Evolutionary conservation across 2,888 invertebrate genomes (phyloP), one percentile per base, ranked within the genome.

Genomic region (Cryptocephalus moraei): DNA sequence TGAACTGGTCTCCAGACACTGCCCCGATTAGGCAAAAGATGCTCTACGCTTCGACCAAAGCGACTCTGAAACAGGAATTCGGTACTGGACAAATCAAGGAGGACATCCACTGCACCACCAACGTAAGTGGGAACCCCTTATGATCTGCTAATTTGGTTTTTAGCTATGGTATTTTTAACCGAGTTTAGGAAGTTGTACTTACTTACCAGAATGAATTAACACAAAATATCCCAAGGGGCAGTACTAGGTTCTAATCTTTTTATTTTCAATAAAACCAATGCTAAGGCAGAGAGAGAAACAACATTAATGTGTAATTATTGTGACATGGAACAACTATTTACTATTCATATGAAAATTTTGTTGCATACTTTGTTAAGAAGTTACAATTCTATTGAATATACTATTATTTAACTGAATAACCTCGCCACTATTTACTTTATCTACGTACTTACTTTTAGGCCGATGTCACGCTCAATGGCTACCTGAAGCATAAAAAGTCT

Each of bases 1-100:
- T 94, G 45, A 89, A 89, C 59, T 99, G 95, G 91, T 91, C 88
- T 0, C 97, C 97, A 1, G 97, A 97, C 64, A 80, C 80, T 47
- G 89, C 95, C 0, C 82, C 88, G 0, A 86, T 96, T 4, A 76
- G 96, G 48, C 86, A 93, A 63, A 99, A 99, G 72, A 97, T 99
- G 97, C 74, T 99, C 45, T 95, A 95, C 63, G 97, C 97, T 0
- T 95, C 94, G 0, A 97, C 96, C 0, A 92, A 95, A 71, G 92
- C 97, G 1, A 99, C 97, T 1, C 74, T 99, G 32, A 99, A 96
- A 68, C 86, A 85, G 62, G 94, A 96, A 69, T 99, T 99, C 71
- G 97, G 97, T 1, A 85, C 90, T 6, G 85, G 91, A 0, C 88
- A 91, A 61, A 93, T 99, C 49, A 88, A 88, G 61, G 91, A 95